These are phyloP conservation scores for Myopa testacea DNA, from an alignment of 2,888 invertebrate genomes.

Conservation along the genomic window DNA sequence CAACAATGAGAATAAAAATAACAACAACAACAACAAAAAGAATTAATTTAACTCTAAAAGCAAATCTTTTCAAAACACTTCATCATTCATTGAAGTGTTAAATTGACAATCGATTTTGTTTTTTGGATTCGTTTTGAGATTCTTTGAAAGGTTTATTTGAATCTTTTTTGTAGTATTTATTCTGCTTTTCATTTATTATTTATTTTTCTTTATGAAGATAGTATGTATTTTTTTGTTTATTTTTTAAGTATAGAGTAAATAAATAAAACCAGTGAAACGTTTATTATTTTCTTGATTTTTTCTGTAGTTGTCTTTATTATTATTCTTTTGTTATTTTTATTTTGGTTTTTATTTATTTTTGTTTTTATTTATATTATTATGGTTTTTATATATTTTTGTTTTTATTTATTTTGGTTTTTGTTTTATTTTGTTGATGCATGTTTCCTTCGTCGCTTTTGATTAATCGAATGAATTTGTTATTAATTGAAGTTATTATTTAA, in stretches of 20 bases:
- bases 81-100: conserved; percentile 2
- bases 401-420: background rate
- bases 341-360: background rate
- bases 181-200: too few species aligned
- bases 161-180: too few species aligned
- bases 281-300: too few species aligned
- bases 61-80: background rate
- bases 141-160: background rate
- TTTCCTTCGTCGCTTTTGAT: too few species aligned
- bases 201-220: too few species aligned
- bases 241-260: too few species aligned
- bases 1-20: background rate
- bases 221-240: too few species aligned
- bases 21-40: background rate
- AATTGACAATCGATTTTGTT: background rate
- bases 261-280: too few species aligned
- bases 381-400: background rate
- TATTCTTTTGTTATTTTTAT: background rate
- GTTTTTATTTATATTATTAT: background rate
- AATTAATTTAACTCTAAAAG: background rate
- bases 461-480: too few species aligned
- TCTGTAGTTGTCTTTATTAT: background rate
- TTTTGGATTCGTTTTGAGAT: too few species aligned
- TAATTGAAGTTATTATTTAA: too few species aligned
- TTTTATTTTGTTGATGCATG: background rate